A percentile compares a stretch with the other conserved stretches of the same genome.
Evolutionary conservation across 2,113 vertebrate species (phyloP).

Genomic region (Microcebus griseorufus): DNA sequence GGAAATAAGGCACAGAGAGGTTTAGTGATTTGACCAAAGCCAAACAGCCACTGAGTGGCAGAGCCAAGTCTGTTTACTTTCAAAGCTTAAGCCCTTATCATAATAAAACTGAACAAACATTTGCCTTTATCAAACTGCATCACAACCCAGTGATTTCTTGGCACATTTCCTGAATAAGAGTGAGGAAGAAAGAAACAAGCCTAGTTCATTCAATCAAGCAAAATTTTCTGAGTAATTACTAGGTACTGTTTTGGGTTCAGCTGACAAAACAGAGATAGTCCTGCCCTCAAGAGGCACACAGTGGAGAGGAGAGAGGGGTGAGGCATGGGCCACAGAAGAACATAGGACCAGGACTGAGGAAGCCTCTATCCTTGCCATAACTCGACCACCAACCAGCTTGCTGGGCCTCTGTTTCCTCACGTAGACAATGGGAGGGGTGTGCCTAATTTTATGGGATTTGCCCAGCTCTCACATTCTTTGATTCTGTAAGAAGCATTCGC

Average conservation of each 20-base stretch:
- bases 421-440: not conserved
- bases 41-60: not conserved
- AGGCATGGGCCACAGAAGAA: no score
- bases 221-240: not conserved
- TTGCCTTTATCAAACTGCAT: not conserved
- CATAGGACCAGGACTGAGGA: not conserved
- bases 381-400: not conserved
- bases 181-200: not conserved
- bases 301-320: rapidly evolving
- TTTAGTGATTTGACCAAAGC: not conserved
- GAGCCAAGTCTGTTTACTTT: not conserved
- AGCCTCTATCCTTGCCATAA: not conserved
- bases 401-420: not conserved
- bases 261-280: not conserved
- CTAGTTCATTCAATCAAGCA: no score
- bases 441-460: not conserved
- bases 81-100: not conserved
- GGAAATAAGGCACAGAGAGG: not conserved
- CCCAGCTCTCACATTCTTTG: not conserved
- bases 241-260: not conserved
- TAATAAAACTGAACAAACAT: not conserved
- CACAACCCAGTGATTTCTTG: not conserved
- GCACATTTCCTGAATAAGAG: not conserved
- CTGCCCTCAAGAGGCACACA: rapidly evolving
- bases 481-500: not conserved